A percentile compares a stretch with the other conserved stretches of the same genome.
Conservation (phyloP, 2,113 vertebrate genomes). For the Gopherus flavomarginatus region DNA sequence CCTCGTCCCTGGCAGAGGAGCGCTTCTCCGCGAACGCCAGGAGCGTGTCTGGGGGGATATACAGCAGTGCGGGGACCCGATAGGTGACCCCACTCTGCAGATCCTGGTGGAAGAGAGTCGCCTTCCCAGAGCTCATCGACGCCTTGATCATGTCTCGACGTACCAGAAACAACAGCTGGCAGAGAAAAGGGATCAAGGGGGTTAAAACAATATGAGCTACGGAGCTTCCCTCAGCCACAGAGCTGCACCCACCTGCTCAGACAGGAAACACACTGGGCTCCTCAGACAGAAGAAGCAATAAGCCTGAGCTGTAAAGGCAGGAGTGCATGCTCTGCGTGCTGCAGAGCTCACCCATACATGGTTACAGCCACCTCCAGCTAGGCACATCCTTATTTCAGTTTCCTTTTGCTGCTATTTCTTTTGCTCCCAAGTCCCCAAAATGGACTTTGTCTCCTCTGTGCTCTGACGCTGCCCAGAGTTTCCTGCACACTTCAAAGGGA, state of each 20-base stretch:
- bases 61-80: constrained; percentile 91
- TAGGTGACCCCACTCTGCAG: constrained; percentile 81
- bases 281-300: no score
- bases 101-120: constrained; percentile 83
- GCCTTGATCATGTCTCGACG: background rate
- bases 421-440: background rate
- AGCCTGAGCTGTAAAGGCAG: no score
- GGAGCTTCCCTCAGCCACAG: rapidly evolving
- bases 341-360: no score
- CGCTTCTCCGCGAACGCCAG: constrained; percentile 94
- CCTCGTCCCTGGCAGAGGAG: constrained; percentile 77
- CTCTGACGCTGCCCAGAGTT: background rate
- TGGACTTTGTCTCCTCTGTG: background rate
- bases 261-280: background rate
- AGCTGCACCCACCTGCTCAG: background rate
- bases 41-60: constrained; percentile 80
- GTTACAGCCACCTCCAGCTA: no score
- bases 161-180: background rate
- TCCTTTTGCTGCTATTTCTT: background rate
- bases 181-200: background rate
- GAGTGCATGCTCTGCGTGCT: no score
- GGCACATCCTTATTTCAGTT: background rate
- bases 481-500: no score
- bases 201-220: background rate
- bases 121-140: background rate